Conservation (phyloP, 1,140 invertebrate genomes). For the Bathynomus jamesi region DNA sequence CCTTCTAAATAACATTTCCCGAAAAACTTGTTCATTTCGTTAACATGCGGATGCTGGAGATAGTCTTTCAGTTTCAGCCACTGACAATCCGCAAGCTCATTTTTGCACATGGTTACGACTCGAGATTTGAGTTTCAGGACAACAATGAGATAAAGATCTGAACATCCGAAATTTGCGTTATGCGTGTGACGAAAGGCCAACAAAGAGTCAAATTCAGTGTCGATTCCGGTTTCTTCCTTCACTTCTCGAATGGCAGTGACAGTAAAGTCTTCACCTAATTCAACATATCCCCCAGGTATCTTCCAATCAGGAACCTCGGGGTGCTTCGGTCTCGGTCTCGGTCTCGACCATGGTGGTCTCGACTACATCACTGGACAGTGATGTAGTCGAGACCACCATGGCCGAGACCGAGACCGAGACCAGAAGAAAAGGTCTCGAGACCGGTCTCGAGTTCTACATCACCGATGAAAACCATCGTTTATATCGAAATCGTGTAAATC, state of each 20-base stretch:
- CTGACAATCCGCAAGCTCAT: constrained; percentile 63
- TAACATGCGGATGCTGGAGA: constrained; percentile 63
- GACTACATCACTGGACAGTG: too few relatives aligned
- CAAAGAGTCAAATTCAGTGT: constrained; percentile 63
- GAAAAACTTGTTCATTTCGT: constrained; percentile 61
- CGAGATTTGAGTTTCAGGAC: constrained; percentile 58
- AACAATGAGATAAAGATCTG: constrained; percentile 73
- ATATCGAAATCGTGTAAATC: too few relatives aligned
- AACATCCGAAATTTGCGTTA: constrained; percentile 63
- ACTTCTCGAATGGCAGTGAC: constrained; percentile 76
- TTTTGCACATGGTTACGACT: constrained; percentile 57
- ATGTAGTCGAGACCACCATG: too few relatives aligned
- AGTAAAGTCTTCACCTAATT: constrained; percentile 65
- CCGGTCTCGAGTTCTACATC: too few relatives aligned
- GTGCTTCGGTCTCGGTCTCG: too few relatives aligned
- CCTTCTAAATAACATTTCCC: constrained; percentile 58
- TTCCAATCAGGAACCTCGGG: too few relatives aligned
- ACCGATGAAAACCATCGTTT: too few relatives aligned
- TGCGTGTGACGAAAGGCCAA: constrained; percentile 64
- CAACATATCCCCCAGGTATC: too few relatives aligned
- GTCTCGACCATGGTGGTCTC: too few relatives aligned
- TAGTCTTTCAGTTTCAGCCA: constrained; percentile 74
- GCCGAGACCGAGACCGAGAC: too few relatives aligned
- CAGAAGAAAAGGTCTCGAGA: too few relatives aligned
- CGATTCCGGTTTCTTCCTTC: constrained; percentile 77